phyloP scores from a whole-genome alignment of 2,113 vertebrate species.

The Psilopogon haemacephalus region DNA sequence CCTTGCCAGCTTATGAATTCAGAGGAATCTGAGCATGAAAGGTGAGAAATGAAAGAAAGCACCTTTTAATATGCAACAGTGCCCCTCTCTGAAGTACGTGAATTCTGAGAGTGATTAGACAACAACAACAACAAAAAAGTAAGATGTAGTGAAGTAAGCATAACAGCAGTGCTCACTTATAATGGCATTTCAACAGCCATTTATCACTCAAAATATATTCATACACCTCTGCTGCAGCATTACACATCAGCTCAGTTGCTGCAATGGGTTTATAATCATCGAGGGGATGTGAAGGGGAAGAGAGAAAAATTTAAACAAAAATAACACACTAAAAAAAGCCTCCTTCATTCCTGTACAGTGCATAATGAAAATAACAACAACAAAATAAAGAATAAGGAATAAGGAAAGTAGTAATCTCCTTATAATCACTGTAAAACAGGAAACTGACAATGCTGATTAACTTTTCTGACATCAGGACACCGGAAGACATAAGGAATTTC shows the following conservation, averaged over 20 bases:
- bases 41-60: neutral
- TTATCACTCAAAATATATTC: constrained; percentile 9
- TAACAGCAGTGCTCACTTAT: neutral
- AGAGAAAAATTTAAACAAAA: neutral
- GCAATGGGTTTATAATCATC: neutral
- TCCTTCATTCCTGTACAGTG: neutral
- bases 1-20: neutral
- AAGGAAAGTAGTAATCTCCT: neutral
- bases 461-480: neutral
- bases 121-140: neutral
- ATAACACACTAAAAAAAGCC: neutral
- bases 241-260: neutral
- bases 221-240: neutral
- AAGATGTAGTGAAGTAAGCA: neutral
- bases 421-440: neutral
- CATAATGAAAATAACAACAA: neutral
- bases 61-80: neutral
- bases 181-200: neutral
- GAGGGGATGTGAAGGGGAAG: neutral
- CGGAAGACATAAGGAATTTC: neutral
- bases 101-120: neutral
- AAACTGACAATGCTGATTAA: neutral
- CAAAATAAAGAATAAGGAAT: neutral
- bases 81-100: neutral
- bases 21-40: neutral